phyloP scores from a whole-genome alignment of 1,140 invertebrate species.

The Xylocopa sonorina region DNA sequence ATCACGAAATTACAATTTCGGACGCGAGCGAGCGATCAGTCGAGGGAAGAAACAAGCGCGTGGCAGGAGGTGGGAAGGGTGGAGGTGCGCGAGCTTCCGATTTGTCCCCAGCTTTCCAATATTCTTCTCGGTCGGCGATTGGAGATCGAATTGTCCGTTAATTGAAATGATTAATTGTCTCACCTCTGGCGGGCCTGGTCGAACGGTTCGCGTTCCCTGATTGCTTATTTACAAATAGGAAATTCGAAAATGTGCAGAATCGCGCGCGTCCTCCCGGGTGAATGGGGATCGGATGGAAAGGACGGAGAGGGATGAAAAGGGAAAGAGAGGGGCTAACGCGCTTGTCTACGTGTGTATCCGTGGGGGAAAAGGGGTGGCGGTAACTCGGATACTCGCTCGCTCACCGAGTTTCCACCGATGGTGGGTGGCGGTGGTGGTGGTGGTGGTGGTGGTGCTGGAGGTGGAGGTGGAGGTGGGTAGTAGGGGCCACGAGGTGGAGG shows the following conservation, averaged over 20 bases:
- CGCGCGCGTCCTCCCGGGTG: conserved; percentile 40
- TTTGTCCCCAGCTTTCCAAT: conserved; percentile 77
- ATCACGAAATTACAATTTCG: conserved; percentile 62
- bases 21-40: not conserved
- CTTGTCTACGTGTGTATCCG: conserved; percentile 6
- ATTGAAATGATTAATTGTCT: conserved; percentile 83
- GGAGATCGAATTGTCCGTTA: conserved; percentile 82
- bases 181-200: conserved; percentile 73
- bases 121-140: conserved; percentile 78
- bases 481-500: conserved; percentile 45
- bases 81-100: conserved; percentile 69
- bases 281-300: too few species aligned
- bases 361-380: conserved; percentile 26
- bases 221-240: conserved; percentile 83
- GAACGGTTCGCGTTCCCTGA: conserved; percentile 68
- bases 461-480: conserved; percentile 22
- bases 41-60: conserved; percentile 41
- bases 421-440: conserved; percentile 28
- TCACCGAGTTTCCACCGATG: conserved; percentile 57
- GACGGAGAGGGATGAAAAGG: not conserved
- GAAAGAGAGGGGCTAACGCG: conserved; percentile 35
- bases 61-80: too few species aligned
- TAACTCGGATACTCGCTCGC: conserved; percentile 64
- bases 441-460: conserved; percentile 11
- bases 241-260: conserved; percentile 81